Evolutionary conservation across 1,140 invertebrate genomes (phyloP), one percentile per base, ranked within the genome.

Genomic region (Hyles euphorbiae): DNA sequence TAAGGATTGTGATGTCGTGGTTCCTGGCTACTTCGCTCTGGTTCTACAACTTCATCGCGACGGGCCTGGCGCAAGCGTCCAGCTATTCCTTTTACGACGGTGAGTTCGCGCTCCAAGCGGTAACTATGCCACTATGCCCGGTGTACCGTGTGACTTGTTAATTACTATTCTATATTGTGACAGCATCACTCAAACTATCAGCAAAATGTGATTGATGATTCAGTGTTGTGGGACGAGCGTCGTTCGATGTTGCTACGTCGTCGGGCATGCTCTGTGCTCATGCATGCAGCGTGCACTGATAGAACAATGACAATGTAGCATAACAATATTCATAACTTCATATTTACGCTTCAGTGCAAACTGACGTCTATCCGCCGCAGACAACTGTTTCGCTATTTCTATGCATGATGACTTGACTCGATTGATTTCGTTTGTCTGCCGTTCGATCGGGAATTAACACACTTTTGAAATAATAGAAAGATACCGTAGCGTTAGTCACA

Each of bases 51-150:
- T 81, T 81, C 2, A 75, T 87, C 11, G 56, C 76, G 1, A 53
- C 75, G 34, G 68, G 70, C 49, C 56, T 81, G 53, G 83, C 81
- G n/a, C 83, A 87, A 56, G 79, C 71, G 1, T 84, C 83, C 1
- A 80, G 78, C 62, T 84, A 85, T 56, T 69, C 81, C 4, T 74
- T 83, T 56, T 79, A 88, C 44, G 79, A 87, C 52, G 86, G 86
- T 88, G 81, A 74, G 81, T 70, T 40, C 8, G 5, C 2, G 1
- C 36, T 5, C 36, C 36, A 8, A 40, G 36, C 8, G 36, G 36
- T 40, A 8, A 40, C 4, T 40, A 3, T 40, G 36, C 36, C 8
- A 5, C 5, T 40, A 40, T 40, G 8, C 8, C 22, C 22, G 22
- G 36, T 40, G 36, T 40, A 8, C 22, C 22, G 22, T 22, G 8